Evolutionary conservation across 2,113 vertebrate genomes (phyloP).

Genomic region (Copsychus sechellarum): DNA sequence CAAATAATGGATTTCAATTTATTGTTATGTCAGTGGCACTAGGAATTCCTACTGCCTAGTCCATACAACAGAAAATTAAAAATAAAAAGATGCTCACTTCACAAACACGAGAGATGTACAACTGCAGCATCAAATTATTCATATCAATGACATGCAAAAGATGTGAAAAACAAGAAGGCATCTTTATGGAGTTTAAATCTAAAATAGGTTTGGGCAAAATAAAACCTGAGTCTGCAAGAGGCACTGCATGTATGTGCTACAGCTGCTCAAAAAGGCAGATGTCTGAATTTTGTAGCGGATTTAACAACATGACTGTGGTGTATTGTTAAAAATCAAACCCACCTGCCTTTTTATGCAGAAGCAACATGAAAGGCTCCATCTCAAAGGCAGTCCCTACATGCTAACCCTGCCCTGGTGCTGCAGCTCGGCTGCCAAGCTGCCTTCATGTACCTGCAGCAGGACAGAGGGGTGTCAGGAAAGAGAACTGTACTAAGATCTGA

Average conservation of each 20-base stretch:
- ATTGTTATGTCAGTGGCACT: background rate
- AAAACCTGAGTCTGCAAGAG: background rate
- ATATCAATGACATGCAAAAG: background rate
- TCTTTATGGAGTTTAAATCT: background rate
- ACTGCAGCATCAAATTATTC: background rate
- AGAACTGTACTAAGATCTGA: background rate
- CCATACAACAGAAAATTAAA: background rate
- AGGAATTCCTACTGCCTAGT: background rate
- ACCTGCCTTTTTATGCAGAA: slow-evolving; percentile 10
- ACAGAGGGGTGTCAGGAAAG: background rate
- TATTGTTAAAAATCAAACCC: slow-evolving; percentile 12
- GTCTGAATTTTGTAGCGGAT: slow-evolving; percentile 8
- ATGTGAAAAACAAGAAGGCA: background rate
- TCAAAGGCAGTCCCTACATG: background rate
- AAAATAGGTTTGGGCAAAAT: background rate
- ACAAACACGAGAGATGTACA: background rate
- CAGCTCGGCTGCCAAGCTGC: background rate
- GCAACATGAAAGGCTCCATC: background rate
- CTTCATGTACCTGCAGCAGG: background rate
- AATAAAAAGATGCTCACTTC: background rate
- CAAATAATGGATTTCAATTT: background rate
- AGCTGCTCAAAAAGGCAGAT: background rate
- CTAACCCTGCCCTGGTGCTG: background rate
- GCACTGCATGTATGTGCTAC: background rate
- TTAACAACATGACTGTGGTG: background rate